Percentiles rank a stretch among this genome's conserved stretches.
Evolutionary conservation across 1,140 invertebrate species (phyloP).

Genomic region (Cataglyphis hispanica): DNA sequence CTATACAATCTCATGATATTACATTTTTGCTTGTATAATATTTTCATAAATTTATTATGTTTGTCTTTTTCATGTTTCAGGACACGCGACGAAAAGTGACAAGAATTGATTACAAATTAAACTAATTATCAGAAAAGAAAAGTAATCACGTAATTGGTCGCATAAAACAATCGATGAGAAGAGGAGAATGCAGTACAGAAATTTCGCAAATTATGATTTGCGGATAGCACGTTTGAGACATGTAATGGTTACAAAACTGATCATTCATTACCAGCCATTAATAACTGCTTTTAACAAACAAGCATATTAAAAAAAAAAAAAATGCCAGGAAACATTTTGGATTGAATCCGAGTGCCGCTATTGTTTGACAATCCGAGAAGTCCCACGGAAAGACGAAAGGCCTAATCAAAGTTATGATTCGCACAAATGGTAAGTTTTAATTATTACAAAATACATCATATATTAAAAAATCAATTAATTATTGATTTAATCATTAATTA

Average conservation of each 20-base stretch:
- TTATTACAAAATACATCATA: not conserved
- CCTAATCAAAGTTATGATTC: conserved; percentile 62
- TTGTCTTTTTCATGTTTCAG: conserved; percentile 40
- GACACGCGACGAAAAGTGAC: not conserved
- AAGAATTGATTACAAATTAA: conserved; percentile 10
- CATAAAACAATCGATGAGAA: not conserved
- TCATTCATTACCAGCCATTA: conserved; percentile 15
- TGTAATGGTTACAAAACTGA: not conserved
- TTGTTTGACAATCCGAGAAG: not conserved
- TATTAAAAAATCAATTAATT: not conserved
- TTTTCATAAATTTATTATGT: conserved; percentile 14
- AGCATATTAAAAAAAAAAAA: not conserved
- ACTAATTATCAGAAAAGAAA: conserved; percentile 15
- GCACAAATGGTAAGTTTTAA: conserved; percentile 63
- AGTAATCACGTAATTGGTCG: not conserved
- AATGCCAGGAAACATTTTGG: conserved; percentile 33
- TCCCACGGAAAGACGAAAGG: not conserved
- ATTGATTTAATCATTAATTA: not conserved
- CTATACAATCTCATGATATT: not conserved
- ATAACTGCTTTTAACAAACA: not conserved
- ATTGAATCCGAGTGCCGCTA: not conserved
- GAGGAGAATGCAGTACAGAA: not conserved
- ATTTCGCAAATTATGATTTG: not conserved
- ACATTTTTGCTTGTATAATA: not conserved
- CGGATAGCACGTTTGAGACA: not conserved